These are phyloP conservation scores for Lysandra bellargus DNA, from an alignment of 2,888 invertebrate species.

Conservation along the genomic window DNA sequence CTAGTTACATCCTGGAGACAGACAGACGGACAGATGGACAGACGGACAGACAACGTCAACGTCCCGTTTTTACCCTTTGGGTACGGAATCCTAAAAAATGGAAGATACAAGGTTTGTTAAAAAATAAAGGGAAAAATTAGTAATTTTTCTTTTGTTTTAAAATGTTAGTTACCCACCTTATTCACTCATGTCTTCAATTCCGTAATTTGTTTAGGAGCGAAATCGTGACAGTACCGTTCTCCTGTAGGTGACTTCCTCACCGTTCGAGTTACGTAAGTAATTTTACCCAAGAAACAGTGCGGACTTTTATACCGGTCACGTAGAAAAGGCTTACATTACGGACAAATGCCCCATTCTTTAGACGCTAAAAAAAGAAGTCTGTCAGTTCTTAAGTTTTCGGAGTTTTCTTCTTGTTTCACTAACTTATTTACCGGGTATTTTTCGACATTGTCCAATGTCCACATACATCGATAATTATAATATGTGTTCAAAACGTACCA, in stretches of 20 bases:
- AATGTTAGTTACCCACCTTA: too few species aligned
- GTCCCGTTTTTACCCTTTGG: too few species aligned
- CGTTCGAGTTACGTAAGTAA: conserved; percentile 31
- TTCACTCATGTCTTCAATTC: not conserved
- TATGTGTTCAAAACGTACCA: not conserved
- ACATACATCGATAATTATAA: too few species aligned
- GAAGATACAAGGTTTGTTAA: too few species aligned
- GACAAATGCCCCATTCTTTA: conserved; percentile 35
- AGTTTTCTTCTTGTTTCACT: not conserved
- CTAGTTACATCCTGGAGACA: too few species aligned
- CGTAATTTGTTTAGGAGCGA: conserved; percentile 18
- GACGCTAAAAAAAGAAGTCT: conserved; percentile 12
- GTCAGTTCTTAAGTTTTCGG: not conserved
- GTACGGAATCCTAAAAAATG: too few species aligned
- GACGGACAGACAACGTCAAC: too few species aligned
- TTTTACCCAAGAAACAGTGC: conserved; percentile 31
- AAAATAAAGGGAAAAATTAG: too few species aligned
- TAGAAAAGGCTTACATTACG: conserved; percentile 31
- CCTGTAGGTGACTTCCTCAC: conserved; percentile 15
- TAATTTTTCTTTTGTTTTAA: too few species aligned
- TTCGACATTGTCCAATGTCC: too few species aligned
- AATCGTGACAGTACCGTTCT: conserved; percentile 11
- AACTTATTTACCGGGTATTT: not conserved
- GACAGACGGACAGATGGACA: too few species aligned
- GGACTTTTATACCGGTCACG: conserved; percentile 31